Evolutionary conservation across 2,888 invertebrate genomes (phyloP).

Genomic region (Ypsolopha scabrella): DNA sequence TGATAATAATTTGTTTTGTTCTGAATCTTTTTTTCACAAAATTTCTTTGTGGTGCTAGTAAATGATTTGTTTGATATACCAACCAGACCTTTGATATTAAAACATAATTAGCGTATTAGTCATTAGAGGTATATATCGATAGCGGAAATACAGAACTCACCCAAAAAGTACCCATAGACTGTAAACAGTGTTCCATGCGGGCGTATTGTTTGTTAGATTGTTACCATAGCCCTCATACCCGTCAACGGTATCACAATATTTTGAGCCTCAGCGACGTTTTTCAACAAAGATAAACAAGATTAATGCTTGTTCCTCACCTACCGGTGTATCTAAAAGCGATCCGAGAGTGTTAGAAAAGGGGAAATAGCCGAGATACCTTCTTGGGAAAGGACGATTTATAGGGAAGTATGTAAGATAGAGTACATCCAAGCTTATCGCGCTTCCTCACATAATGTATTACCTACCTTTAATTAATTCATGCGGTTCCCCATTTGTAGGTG

Average conservation of each 20-base stretch:
- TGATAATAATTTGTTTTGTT: no score
- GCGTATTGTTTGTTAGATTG: no score
- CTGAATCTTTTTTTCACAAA: no score
- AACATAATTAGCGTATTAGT: no score
- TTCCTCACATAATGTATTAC: constrained; percentile 25
- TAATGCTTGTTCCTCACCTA: constrained; percentile 29
- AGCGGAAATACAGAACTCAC: no score
- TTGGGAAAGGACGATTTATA: constrained; percentile 35
- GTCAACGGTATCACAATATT: constrained; percentile 8
- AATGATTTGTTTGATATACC: no score
- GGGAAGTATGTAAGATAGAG: constrained; percentile 26
- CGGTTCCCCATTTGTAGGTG: neutral
- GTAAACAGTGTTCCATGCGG: neutral
- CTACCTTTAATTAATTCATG: constrained; percentile 9
- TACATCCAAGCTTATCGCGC: constrained; percentile 19
- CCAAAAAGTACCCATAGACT: no score
- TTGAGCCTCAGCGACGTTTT: constrained; percentile 20
- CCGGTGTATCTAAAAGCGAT: constrained; percentile 27
- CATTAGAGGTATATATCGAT: no score
- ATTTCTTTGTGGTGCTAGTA: no score
- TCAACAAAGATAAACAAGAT: constrained; percentile 41
- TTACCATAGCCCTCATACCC: constrained; percentile 3
- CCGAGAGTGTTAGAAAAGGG: constrained; percentile 25
- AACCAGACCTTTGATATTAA: no score
- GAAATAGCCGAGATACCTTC: constrained; percentile 31